These are phyloP conservation scores for Pygoscelis adeliae DNA, from an alignment of 2,113 vertebrate genomes.

Conservation along the genomic window DNA sequence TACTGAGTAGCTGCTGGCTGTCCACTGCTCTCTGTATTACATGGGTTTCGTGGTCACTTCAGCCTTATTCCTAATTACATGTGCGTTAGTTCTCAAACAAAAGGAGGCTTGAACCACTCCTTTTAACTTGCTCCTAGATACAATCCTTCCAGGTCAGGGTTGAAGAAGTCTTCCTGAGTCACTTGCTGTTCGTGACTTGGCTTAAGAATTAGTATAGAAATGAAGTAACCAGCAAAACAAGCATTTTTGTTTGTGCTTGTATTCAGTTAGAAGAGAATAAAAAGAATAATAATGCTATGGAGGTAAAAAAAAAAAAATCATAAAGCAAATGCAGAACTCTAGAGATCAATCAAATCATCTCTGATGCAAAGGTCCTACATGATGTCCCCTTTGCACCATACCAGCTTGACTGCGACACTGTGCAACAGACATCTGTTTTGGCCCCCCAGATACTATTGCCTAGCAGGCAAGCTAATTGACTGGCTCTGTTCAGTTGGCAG, in stretches of 20 bases:
- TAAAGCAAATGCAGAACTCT: neutral
- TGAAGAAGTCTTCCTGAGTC: neutral
- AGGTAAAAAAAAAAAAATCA: neutral
- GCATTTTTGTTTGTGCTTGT: neutral
- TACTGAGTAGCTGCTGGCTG: neutral
- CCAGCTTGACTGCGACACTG: neutral
- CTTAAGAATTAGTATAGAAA: neutral
- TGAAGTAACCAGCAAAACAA: neutral
- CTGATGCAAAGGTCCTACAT: neutral
- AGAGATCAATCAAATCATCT: neutral
- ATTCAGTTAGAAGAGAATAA: neutral
- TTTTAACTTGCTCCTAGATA: neutral
- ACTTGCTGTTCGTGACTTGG: neutral
- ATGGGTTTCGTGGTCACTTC: accelerated
- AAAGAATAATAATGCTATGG: neutral
- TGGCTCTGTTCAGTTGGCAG: neutral
- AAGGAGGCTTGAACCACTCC: neutral
- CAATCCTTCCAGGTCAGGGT: neutral
- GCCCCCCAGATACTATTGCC: accelerated
- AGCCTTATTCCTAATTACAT: neutral
- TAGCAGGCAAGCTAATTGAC: neutral
- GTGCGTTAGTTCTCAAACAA: neutral
- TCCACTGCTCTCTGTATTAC: neutral
- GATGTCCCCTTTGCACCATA: accelerated
- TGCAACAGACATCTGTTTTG: neutral